Conservation (phyloP, 2,888 invertebrate species). For the Parnassius glacialis region DNA sequence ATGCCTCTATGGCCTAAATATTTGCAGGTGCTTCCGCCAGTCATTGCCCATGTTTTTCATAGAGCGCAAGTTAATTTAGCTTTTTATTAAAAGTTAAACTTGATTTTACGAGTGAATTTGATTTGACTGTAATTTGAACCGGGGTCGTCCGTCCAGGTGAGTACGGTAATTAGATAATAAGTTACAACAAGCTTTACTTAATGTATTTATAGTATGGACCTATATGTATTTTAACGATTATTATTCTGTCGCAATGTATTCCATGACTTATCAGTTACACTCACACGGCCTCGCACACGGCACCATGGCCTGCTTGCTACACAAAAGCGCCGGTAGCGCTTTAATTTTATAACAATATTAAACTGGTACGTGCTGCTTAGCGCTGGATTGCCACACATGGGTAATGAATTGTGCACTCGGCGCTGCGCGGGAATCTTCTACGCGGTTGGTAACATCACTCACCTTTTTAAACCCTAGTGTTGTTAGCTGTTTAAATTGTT, state of each 20-base stretch:
- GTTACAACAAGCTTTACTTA: no score
- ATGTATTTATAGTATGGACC: no score
- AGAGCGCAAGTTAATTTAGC: no score
- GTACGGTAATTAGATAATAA: no score
- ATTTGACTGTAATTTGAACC: no score
- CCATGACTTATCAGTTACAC: slow-evolving; percentile 12
- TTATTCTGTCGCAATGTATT: background rate
- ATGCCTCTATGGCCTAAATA: no score
- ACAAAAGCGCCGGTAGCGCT: slow-evolving; percentile 8
- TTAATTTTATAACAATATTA: background rate
- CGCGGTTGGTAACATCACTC: slow-evolving; percentile 2
- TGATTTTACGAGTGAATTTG: no score
- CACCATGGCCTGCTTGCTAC: slow-evolving; percentile 8
- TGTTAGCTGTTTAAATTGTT: background rate
- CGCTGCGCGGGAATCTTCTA: slow-evolving; percentile 21
- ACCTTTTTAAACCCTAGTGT: slow-evolving; percentile 2
- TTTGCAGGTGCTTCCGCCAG: no score
- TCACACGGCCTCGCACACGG: slow-evolving; percentile 12
- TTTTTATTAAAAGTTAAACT: no score
- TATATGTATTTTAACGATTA: background rate
- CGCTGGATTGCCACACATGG: slow-evolving; percentile 4
- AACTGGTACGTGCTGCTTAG: slow-evolving; percentile 3
- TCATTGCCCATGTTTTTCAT: no score
- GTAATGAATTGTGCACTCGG: slow-evolving; percentile 18
- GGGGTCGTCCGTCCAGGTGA: no score